A percentile compares a stretch with the other conserved stretches of the same genome.
Evolutionary conservation across 2,888 invertebrate genomes (phyloP).

Genomic region (Rhorus exstirpatorius): DNA sequence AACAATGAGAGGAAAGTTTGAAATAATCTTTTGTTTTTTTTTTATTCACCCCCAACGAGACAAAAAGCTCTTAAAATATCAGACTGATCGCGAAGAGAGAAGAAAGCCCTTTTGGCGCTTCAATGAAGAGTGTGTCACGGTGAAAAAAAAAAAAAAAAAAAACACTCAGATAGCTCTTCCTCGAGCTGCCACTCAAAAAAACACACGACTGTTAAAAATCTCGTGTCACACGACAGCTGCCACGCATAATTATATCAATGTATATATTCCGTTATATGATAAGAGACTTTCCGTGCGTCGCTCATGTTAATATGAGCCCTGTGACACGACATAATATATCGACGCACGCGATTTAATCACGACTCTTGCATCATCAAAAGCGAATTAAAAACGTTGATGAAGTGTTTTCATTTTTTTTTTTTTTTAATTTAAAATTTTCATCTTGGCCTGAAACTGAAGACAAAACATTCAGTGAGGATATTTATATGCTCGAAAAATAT

Average conservation of each 20-base stretch:
- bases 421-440: background rate
- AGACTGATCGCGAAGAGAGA: background rate
- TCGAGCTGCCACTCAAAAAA: background rate
- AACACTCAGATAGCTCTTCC: background rate
- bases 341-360: background rate
- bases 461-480: too few relatives aligned
- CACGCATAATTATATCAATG: background rate
- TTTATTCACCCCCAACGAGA: background rate
- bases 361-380: background rate
- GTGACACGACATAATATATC: background rate
- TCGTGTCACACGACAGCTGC: background rate
- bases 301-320: too few relatives aligned
- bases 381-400: background rate
- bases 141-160: slow-evolving; percentile 3
- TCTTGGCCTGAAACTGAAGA: too few relatives aligned
- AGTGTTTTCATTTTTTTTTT: background rate
- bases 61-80: background rate
- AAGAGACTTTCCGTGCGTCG: too few relatives aligned
- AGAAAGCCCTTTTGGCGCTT: background rate
- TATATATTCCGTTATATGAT: slow-evolving; percentile 2
- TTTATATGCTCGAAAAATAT: too few relatives aligned
- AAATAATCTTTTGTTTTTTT: too few relatives aligned
- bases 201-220: slow-evolving; percentile 14
- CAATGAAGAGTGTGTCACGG: slow-evolving; percentile 1
- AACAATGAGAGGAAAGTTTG: background rate